phyloP scores from a whole-genome alignment of 2,113 vertebrate genomes.

The Misgurnus mizolepis region DNA sequence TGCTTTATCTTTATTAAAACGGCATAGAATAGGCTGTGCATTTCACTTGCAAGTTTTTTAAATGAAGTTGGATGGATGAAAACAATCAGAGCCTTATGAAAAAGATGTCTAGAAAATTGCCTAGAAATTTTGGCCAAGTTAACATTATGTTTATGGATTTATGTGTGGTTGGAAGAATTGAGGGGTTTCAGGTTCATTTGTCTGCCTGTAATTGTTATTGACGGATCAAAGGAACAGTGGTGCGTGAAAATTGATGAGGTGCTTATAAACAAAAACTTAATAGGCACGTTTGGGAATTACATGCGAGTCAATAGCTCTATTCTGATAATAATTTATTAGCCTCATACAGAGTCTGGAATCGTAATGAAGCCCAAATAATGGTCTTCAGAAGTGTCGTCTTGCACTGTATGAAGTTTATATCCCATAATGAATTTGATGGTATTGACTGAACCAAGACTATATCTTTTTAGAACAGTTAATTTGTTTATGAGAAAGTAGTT shows the following conservation, averaged over 20 bases:
- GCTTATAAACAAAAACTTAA: slow-evolving; percentile 48
- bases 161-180: slow-evolving; percentile 50
- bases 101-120: slow-evolving; percentile 48
- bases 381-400: not conserved
- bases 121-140: slow-evolving; percentile 40
- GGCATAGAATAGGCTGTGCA: slow-evolving; percentile 27
- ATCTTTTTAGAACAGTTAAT: no score
- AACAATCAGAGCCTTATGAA: slow-evolving; percentile 16
- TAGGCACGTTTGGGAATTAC: slow-evolving; percentile 56
- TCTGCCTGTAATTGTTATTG: slow-evolving; percentile 61
- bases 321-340: slow-evolving; percentile 29
- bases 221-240: slow-evolving; percentile 40
- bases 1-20: slow-evolving; percentile 52
- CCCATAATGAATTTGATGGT: not conserved
- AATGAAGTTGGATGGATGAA: not conserved
- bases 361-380: slow-evolving; percentile 1
- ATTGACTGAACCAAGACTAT: no score
- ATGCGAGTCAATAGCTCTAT: slow-evolving; percentile 50
- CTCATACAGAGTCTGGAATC: slow-evolving; percentile 29
- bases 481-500: no score
- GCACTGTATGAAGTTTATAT: not conserved
- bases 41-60: slow-evolving; percentile 20
- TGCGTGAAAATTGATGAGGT: slow-evolving; percentile 29
- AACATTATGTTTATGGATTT: slow-evolving; percentile 56
- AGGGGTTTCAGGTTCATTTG: slow-evolving; percentile 59